A percentile compares a stretch with the other conserved stretches of the same genome.
These are phyloP conservation scores for Paguma larvata DNA, from an alignment of 2,797 vertebrate genomes.

Conservation along the genomic window DNA sequence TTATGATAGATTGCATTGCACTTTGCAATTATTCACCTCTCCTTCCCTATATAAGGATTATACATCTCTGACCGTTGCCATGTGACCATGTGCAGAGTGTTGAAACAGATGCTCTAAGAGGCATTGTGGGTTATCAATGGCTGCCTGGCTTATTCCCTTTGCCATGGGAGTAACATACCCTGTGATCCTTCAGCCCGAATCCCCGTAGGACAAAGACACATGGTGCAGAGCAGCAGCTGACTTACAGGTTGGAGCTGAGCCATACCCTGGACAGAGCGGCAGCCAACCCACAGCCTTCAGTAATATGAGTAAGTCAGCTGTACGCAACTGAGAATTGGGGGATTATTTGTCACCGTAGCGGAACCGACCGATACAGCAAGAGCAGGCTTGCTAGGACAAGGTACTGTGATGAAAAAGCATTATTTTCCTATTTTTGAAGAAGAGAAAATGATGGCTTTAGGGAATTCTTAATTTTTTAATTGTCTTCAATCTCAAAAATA, in stretches of 20 bases:
- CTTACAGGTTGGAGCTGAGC: background rate
- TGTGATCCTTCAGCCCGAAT: background rate
- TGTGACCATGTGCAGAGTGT: background rate
- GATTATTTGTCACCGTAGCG: background rate
- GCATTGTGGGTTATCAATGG: background rate
- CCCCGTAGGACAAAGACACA: background rate
- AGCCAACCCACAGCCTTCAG: background rate
- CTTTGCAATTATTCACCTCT: background rate
- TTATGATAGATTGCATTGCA: background rate
- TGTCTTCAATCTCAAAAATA: conserved; percentile 36
- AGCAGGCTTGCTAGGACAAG: background rate
- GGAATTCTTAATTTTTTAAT: background rate
- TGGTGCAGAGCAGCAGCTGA: background rate
- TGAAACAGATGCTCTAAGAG: background rate
- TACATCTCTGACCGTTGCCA: background rate
- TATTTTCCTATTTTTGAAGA: background rate
- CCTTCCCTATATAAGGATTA: background rate
- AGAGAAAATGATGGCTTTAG: background rate
- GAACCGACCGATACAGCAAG: background rate
- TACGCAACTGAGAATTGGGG: background rate
- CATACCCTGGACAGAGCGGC: background rate
- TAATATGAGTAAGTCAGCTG: background rate
- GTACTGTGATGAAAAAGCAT: background rate
- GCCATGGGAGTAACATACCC: background rate
- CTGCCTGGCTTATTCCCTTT: background rate